Evolutionary conservation across 2,797 vertebrate species (phyloP), one percentile per base, ranked within the genome.

Genomic region (Poecilia gillii): DNA sequence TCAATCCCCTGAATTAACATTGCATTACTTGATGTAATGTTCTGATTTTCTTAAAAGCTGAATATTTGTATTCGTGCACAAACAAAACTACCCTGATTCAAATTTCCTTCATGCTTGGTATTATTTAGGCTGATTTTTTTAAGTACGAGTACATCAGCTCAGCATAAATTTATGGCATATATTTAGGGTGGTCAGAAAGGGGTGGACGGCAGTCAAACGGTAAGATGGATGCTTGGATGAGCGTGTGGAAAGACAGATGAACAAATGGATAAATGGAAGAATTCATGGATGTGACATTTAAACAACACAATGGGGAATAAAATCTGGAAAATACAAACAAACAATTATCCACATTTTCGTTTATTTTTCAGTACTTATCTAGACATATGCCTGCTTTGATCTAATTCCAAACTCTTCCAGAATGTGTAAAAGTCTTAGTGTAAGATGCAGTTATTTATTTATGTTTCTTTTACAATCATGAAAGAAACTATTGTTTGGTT

Each of bases 401-500:
- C 43, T 46, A 45, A n/a, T 45, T 46, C 5, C 41, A 71, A n/a
- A 46, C 68, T 46, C 6, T 16, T 46, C 66, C 6, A 43, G 4
- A 70, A 25, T 4, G 3, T 25, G 18, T 36, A 36, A 16, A 7
- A 3, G 18, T n/a, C n/a, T n/a, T 57, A 18, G 33, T 6, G 20
- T 41, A 25, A 68, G 64, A 68, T 12, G 3, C 20, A 41, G 2
- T 41, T 68, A 20, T 25, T 4, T 25, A 12, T 68, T 41, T 4
- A 0, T 41, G 25, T 57, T 74, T 62, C 46, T 76, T 75, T 83
- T 49, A 78, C 12, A n/a, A 45, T 70, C n/a, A 71, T n/a, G 23
- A 80, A 18, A 51, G 11, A 11, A 75, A 53, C 41, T 71, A 31
- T 53, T 53, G 68, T 47, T 51, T 77, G 73, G 14, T 78, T 75